Conservation (phyloP, 64 coral and sea anemone genomes). For the Actinia equina region DNA sequence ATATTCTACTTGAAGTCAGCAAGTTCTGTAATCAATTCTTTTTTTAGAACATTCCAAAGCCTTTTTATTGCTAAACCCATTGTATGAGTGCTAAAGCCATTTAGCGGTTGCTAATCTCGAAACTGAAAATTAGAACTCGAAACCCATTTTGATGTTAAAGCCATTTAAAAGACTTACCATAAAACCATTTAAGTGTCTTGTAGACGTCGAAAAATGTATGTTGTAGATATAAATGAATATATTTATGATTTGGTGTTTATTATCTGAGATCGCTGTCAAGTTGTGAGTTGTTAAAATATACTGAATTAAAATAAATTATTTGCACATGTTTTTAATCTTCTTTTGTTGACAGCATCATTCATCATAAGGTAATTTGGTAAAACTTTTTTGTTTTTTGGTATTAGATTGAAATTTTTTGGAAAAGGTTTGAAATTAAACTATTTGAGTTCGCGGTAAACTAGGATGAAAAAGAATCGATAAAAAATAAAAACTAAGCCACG, state of each 20-base stretch:
- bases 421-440: too few species aligned
- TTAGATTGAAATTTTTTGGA: background rate
- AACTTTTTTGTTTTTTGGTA: background rate
- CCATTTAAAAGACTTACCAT: background rate
- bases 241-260: background rate
- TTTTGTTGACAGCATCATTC: too few species aligned
- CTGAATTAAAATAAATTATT: background rate
- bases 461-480: too few species aligned
- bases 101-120: too few species aligned
- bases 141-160: background rate
- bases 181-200: too few species aligned
- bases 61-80: background rate
- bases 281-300: background rate
- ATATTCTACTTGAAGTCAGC: too few species aligned
- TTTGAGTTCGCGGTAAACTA: too few species aligned
- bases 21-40: too few species aligned
- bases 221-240: slow-evolving; percentile 4
- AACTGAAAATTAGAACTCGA: background rate
- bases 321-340: background rate
- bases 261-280: background rate
- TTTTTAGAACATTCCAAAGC: background rate
- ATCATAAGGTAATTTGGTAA: background rate
- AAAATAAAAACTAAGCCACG: too few species aligned
- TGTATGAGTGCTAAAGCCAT: background rate
- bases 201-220: background rate